These are phyloP conservation scores for Chionodraco myersi DNA, from an alignment of 2,113 vertebrate genomes.

Conservation along the genomic window DNA sequence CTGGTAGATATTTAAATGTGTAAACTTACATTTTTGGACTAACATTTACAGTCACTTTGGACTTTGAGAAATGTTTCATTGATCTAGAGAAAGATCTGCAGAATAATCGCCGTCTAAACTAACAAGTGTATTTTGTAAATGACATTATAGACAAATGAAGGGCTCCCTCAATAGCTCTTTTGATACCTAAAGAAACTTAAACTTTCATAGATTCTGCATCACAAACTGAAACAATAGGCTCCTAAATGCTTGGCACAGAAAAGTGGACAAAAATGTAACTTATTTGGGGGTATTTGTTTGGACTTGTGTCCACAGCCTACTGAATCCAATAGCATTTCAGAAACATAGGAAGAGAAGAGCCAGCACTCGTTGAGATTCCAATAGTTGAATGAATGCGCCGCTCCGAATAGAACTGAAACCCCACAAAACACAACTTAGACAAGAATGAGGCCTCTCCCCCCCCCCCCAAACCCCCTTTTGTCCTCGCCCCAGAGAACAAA, in stretches of 20 bases:
- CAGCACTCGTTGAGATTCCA: not conserved
- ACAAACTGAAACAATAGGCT: constrained; percentile 46
- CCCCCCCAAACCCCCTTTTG: not conserved
- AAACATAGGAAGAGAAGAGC: not conserved
- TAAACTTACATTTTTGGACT: too few relatives aligned
- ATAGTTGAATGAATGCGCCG: not conserved
- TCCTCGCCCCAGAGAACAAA: constrained; percentile 22
- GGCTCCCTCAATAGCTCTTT: not conserved
- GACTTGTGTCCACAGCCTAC: not conserved
- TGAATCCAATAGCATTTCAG: not conserved
- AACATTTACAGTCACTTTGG: too few relatives aligned
- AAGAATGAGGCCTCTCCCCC: constrained; percentile 3
- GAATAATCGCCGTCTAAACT: not conserved
- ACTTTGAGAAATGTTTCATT: too few relatives aligned
- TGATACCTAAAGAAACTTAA: not conserved
- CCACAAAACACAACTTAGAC: not conserved
- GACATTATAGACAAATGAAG: not conserved
- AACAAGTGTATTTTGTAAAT: not conserved
- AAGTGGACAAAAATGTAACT: not conserved
- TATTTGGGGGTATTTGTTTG: not conserved
- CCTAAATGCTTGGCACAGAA: not conserved
- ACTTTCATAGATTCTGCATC: constrained; percentile 28
- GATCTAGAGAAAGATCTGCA: too few relatives aligned
- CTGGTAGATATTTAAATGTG: not conserved
- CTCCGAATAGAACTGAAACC: not conserved